These are phyloP conservation scores for Yponomeuta evonymella DNA, from an alignment of 2,888 invertebrate genomes.

Conservation along the genomic window DNA sequence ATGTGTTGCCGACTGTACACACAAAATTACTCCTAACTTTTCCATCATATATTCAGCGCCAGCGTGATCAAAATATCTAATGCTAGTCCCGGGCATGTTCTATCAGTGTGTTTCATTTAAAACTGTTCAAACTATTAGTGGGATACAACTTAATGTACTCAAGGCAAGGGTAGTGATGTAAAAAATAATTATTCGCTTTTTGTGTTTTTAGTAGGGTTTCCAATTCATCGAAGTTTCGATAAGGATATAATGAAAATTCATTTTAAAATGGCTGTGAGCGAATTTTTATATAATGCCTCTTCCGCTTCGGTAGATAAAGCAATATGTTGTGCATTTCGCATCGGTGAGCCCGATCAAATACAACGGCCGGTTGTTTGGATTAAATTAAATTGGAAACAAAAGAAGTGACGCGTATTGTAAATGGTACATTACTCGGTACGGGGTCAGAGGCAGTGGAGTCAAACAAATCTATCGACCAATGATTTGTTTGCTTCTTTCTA, in stretches of 20 bases:
- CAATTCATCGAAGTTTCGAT: slow-evolving; percentile 41
- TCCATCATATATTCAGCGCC: too few relatives aligned
- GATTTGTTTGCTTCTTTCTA: neutral
- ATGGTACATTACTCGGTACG: neutral
- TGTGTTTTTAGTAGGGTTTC: slow-evolving; percentile 27
- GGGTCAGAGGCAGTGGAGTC: too few relatives aligned
- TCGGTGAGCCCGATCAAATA: neutral
- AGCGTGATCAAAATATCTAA: too few relatives aligned
- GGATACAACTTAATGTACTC: neutral
- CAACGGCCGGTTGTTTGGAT: neutral
- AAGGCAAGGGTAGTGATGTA: slow-evolving; percentile 12
- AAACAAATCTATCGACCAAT: too few relatives aligned
- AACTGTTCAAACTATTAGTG: neutral
- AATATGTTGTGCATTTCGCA: slow-evolving; percentile 38
- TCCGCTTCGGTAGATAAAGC: slow-evolving; percentile 48
- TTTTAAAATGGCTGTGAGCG: slow-evolving; percentile 54
- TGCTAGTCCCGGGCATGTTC: too few relatives aligned
- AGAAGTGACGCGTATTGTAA: neutral
- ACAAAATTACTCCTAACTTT: too few relatives aligned
- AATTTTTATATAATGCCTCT: slow-evolving; percentile 36
- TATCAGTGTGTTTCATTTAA: too few relatives aligned
- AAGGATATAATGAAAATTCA: slow-evolving; percentile 42
- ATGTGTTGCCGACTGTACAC: too few relatives aligned
- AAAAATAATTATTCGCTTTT: slow-evolving; percentile 11
- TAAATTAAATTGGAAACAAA: slow-evolving; percentile 2